phyloP scores from a whole-genome alignment of 2,113 vertebrate species.

The Onychorhynchus coronatus region DNA sequence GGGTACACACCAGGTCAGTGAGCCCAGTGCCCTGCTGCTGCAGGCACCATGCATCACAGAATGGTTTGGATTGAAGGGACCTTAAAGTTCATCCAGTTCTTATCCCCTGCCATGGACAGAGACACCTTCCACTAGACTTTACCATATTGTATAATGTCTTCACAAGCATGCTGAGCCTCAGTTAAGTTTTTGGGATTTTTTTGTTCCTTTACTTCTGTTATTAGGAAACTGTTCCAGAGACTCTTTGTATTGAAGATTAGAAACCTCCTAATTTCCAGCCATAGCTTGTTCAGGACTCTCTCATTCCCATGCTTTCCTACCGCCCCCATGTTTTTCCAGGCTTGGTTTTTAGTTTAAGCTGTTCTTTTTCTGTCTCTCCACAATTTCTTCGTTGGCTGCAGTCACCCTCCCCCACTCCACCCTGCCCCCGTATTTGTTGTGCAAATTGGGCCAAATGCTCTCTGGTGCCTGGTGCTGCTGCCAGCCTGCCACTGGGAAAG shows the following conservation, averaged over 20 bases:
- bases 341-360: constrained; percentile 1
- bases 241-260: not conserved
- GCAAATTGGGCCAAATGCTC: not conserved
- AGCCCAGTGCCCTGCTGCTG: not conserved
- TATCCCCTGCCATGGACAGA: not conserved
- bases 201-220: not conserved
- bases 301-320: not conserved
- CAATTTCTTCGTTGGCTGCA: not conserved
- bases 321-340: not conserved
- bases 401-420: not conserved
- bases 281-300: not conserved
- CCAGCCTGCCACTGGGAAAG: not conserved
- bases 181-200: rapidly evolving
- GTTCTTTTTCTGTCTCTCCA: constrained; percentile 30
- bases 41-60: not conserved
- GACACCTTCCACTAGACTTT: not conserved
- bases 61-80: not conserved
- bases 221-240: not conserved
- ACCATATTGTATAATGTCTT: rapidly evolving
- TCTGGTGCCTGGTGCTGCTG: rapidly evolving
- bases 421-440: rapidly evolving
- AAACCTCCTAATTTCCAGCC: not conserved
- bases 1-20: rapidly evolving
- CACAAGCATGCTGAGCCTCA: rapidly evolving
- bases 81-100: not conserved